Conservation (phyloP, 2,888 invertebrate genomes). For the Philereme transversata region DNA sequence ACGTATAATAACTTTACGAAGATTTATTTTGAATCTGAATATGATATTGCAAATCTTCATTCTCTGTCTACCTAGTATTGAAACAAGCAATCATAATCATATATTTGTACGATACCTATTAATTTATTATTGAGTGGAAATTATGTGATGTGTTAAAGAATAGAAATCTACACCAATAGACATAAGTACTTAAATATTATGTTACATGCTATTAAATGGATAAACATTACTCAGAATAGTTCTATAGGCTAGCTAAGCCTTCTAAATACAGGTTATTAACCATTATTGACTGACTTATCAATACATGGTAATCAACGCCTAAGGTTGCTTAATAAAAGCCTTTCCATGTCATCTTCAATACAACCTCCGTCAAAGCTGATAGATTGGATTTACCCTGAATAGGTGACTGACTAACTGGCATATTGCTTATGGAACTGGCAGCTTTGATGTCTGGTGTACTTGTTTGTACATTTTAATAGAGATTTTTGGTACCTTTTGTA, state of each 20-base stretch:
- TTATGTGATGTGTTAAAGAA: too few species aligned
- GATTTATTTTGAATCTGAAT: too few species aligned
- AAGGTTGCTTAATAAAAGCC: constrained; percentile 57
- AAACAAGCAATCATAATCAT: too few species aligned
- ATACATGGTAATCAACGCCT: constrained; percentile 22
- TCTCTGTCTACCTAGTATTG: too few species aligned
- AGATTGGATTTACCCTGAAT: constrained; percentile 64
- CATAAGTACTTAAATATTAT: too few species aligned
- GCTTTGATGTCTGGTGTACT: constrained; percentile 15
- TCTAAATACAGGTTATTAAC: not conserved
- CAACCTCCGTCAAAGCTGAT: constrained; percentile 78
- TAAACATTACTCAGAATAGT: too few species aligned
- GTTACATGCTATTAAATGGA: too few species aligned
- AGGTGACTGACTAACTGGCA: constrained; percentile 39
- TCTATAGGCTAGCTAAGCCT: not conserved
- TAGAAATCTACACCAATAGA: too few species aligned
- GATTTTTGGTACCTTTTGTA: not conserved
- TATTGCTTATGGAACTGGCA: constrained; percentile 17
- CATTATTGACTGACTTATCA: constrained; percentile 17
- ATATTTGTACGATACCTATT: too few species aligned
- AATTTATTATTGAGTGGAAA: too few species aligned
- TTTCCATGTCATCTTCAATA: constrained; percentile 70
- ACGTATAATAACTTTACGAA: too few species aligned
- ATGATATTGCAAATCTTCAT: too few species aligned
- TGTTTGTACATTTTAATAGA: constrained; percentile 3